phyloP scores from a whole-genome alignment of 1,140 invertebrate genomes.

The Batillaria attramentaria region DNA sequence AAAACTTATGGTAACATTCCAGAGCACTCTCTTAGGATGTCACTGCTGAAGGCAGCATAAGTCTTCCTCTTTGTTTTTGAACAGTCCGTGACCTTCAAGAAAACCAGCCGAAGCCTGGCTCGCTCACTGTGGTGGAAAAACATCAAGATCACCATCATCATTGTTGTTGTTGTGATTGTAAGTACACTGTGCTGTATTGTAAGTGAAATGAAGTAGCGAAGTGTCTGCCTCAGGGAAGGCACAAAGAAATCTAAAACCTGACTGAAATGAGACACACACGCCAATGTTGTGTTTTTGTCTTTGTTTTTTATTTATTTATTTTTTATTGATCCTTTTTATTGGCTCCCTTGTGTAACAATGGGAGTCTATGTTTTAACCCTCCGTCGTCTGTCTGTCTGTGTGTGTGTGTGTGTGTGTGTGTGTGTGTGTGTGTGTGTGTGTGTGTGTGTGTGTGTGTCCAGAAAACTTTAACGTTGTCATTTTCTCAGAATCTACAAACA shows the following conservation, averaged over 20 bases:
- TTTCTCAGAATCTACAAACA: too few relatives aligned
- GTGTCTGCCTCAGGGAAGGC: constrained; percentile 31
- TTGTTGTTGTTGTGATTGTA: constrained; percentile 81
- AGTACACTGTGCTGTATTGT: too few relatives aligned
- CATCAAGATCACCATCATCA: constrained; percentile 89
- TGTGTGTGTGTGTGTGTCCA: too few relatives aligned
- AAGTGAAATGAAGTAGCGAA: constrained; percentile 1
- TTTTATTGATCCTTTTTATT: neutral
- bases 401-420: too few relatives aligned
- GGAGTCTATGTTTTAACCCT: too few relatives aligned
- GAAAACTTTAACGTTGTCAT: too few relatives aligned
- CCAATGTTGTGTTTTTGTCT: too few relatives aligned
- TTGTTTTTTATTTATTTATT: constrained; percentile 1
- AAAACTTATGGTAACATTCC: neutral
- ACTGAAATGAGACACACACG: neutral
- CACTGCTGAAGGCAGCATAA: neutral
- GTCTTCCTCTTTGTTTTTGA: constrained; percentile 59
- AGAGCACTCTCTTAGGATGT: neutral
- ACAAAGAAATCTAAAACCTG: neutral
- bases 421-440: too few relatives aligned
- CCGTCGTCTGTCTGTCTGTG: too few relatives aligned
- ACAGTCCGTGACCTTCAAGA: constrained; percentile 90
- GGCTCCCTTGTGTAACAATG: too few relatives aligned
- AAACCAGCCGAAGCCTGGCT: constrained; percentile 87
- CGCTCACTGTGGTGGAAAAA: constrained; percentile 95